These are phyloP conservation scores for Meandrusa payeni DNA, from an alignment of 2,888 invertebrate genomes.

Conservation along the genomic window DNA sequence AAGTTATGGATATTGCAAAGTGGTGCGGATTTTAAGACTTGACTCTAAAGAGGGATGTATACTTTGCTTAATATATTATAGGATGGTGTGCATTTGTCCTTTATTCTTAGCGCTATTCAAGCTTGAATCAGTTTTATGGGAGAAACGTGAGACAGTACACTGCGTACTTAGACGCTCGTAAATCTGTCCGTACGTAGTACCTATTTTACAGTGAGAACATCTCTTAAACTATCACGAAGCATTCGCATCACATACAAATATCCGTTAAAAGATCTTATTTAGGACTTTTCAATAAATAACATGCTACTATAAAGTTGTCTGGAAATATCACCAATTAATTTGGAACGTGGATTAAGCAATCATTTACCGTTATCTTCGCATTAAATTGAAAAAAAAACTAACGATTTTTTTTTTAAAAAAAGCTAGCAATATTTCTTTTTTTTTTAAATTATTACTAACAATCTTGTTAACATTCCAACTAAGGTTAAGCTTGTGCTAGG, in stretches of 20 bases:
- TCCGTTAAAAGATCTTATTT: neutral
- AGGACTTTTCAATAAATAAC: no score
- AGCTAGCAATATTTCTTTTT: no score
- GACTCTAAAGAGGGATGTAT: conserved; percentile 18
- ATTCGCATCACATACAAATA: conserved; percentile 17
- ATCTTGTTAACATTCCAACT: no score
- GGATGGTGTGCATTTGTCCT: conserved; percentile 38
- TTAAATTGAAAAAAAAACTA: no score
- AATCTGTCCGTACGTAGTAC: conserved; percentile 44
- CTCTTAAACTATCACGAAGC: conserved; percentile 21
- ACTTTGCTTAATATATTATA: conserved; percentile 32
- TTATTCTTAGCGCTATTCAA: conserved; percentile 40
- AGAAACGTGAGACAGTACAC: conserved; percentile 56
- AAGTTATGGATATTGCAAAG: conserved; percentile 23
- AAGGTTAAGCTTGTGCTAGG: no score
- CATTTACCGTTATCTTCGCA: no score
- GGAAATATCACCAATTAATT: no score
- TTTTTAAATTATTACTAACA: no score
- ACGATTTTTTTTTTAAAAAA: no score
- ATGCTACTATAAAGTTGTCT: no score
- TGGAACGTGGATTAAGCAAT: no score
- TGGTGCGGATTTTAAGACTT: conserved; percentile 18
- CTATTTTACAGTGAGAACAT: conserved; percentile 33
- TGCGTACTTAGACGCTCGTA: conserved; percentile 55
- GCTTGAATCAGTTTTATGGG: conserved; percentile 68